Percentiles rank a stretch among this genome's conserved stretches.
Evolutionary conservation across 1,140 invertebrate species (phyloP).

Genomic region (Lutraria rhynchaena): DNA sequence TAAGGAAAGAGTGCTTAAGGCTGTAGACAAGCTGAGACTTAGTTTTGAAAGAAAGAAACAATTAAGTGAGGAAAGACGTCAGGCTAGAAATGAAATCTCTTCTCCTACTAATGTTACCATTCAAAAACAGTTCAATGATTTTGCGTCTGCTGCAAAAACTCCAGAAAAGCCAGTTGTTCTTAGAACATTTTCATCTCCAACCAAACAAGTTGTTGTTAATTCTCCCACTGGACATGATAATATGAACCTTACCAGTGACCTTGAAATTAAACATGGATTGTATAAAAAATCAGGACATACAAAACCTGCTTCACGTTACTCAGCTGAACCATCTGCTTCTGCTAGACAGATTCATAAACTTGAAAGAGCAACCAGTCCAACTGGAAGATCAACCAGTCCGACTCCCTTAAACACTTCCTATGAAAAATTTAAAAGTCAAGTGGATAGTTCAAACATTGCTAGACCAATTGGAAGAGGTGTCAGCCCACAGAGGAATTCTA

Average conservation of each 20-base stretch:
- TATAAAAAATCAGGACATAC: constrained; percentile 26
- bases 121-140: constrained; percentile 51
- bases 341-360: constrained; percentile 58
- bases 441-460: constrained; percentile 39
- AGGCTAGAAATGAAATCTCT: constrained; percentile 10
- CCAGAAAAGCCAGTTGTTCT: constrained; percentile 12
- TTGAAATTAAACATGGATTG: constrained; percentile 34
- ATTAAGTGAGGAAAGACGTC: constrained; percentile 47
- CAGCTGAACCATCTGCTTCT: constrained; percentile 29
- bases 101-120: constrained; percentile 26
- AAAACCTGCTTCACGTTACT: constrained; percentile 6
- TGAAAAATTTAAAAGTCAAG: constrained; percentile 54
- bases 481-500: constrained; percentile 42
- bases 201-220: constrained; percentile 25
- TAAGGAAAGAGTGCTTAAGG: constrained; percentile 37
- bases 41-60: constrained; percentile 58
- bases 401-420: constrained; percentile 28
- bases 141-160: constrained; percentile 3
- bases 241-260: not conserved
- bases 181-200: constrained; percentile 43
- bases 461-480: constrained; percentile 16
- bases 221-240: constrained; percentile 3
- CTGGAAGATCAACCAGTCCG: constrained; percentile 42
- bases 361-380: constrained; percentile 51
- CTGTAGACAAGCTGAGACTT: constrained; percentile 49